phyloP scores from a whole-genome alignment of 2,113 vertebrate species.

The Callipepla squamata region DNA sequence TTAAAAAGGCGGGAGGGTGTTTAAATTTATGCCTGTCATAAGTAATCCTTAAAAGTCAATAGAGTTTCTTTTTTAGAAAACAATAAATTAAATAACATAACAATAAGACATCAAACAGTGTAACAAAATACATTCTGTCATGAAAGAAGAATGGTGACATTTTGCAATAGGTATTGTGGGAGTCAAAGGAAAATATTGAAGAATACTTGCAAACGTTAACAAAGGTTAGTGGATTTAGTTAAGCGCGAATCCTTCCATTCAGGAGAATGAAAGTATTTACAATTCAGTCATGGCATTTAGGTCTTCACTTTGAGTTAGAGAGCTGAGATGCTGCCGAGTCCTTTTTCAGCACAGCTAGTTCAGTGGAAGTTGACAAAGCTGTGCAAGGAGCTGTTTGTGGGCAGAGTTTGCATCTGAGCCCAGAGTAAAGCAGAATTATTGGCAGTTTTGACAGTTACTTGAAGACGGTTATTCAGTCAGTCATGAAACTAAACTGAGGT shows the following conservation, averaged over 20 bases:
- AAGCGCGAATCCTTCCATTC: background rate
- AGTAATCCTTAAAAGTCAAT: constrained; percentile 39
- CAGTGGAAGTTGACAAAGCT: background rate
- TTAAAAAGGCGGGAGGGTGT: background rate
- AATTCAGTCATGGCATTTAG: background rate
- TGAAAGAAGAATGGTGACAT: constrained; percentile 1
- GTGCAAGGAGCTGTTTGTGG: background rate
- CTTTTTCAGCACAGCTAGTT: background rate
- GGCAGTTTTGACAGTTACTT: background rate
- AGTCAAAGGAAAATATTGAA: background rate
- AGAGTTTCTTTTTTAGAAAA: constrained; percentile 22
- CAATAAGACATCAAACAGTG: background rate
- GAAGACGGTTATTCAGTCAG: background rate
- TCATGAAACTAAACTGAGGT: background rate
- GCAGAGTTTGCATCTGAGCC: background rate
- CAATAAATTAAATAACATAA: background rate
- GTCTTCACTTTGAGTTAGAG: background rate
- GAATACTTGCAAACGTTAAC: background rate
- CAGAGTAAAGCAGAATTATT: background rate
- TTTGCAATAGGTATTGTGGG: background rate
- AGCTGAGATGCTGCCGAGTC: background rate
- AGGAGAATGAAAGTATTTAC: background rate
- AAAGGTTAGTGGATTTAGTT: background rate
- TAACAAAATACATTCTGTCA: background rate
- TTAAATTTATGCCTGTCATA: constrained; percentile 18